phyloP scores from a whole-genome alignment of 2,888 invertebrate genomes.

The Cinara cedri region DNA sequence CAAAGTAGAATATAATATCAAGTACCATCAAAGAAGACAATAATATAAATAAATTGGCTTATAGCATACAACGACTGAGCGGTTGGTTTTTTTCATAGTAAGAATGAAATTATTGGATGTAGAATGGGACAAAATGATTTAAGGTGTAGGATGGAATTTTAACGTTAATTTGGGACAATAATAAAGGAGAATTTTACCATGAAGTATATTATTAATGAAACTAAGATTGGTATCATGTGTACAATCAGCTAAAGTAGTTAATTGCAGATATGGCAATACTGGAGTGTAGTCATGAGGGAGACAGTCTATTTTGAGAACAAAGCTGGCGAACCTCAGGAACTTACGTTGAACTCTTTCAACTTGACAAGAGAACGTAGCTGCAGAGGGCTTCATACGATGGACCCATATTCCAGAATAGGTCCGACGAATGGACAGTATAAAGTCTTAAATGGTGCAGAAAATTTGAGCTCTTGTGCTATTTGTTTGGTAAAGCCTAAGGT shows the following conservation, averaged over 20 bases:
- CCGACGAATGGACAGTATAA: neutral
- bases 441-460: neutral
- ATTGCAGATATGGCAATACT: neutral
- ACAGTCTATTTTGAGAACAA: neutral
- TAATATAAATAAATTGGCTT: neutral
- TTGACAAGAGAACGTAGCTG: neutral
- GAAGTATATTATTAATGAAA: neutral
- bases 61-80: neutral
- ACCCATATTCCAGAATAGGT: neutral
- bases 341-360: too few relatives aligned
- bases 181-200: too few relatives aligned
- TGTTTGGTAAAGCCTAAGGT: neutral
- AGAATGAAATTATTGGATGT: neutral
- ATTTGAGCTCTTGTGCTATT: neutral
- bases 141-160: neutral
- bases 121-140: neutral
- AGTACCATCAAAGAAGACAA: conserved; percentile 10
- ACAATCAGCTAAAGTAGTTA: neutral
- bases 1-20: neutral
- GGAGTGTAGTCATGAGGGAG: neutral
- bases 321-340: too few relatives aligned
- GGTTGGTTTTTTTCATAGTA: neutral
- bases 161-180: neutral
- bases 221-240: neutral
- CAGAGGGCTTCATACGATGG: too few relatives aligned